phyloP scores from a whole-genome alignment of 92 coral and sea anemone genomes.

The Porites divaricata region DNA sequence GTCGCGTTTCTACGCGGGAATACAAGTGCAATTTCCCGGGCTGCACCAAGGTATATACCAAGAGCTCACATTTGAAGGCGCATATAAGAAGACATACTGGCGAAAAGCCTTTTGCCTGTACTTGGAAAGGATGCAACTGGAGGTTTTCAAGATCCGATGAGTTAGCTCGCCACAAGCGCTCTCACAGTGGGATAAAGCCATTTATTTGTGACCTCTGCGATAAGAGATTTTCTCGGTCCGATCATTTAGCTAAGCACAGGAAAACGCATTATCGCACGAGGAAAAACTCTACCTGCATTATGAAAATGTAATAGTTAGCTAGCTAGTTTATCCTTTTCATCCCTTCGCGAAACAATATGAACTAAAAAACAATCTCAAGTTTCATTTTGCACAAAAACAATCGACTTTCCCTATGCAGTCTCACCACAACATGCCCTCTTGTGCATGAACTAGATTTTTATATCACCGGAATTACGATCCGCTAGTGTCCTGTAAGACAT shows the following conservation, averaged over 20 bases:
- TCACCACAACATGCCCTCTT: too few relatives aligned
- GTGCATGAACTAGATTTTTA: too few relatives aligned
- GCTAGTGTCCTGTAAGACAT: too few relatives aligned
- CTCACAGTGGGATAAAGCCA: constrained; percentile 92
- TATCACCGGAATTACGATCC: too few relatives aligned
- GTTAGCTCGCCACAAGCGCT: constrained; percentile 89
- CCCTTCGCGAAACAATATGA: too few relatives aligned
- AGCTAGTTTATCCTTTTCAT: background rate
- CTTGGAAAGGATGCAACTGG: constrained; percentile 95
- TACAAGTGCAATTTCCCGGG: constrained; percentile 86
- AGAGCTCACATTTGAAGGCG: constrained; percentile 91
- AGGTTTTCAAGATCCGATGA: constrained; percentile 90
- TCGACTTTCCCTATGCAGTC: background rate
- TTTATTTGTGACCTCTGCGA: constrained; percentile 91
- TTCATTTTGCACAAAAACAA: background rate
- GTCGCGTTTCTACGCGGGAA: constrained; percentile 84
- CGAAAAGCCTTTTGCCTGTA: constrained; percentile 89
- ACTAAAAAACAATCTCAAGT: background rate
- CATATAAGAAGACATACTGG: constrained; percentile 91
- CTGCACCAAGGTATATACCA: constrained; percentile 85
- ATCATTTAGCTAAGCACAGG: constrained; percentile 90
- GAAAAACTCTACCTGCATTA: constrained; percentile 76
- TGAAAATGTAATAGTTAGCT: constrained; percentile 20
- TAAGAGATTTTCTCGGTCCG: constrained; percentile 89
- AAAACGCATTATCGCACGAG: constrained; percentile 90